Base-by-base conservation (phyloP, 2,797 vertebrate genomes). In the Sebastes hubbsi region DNA sequence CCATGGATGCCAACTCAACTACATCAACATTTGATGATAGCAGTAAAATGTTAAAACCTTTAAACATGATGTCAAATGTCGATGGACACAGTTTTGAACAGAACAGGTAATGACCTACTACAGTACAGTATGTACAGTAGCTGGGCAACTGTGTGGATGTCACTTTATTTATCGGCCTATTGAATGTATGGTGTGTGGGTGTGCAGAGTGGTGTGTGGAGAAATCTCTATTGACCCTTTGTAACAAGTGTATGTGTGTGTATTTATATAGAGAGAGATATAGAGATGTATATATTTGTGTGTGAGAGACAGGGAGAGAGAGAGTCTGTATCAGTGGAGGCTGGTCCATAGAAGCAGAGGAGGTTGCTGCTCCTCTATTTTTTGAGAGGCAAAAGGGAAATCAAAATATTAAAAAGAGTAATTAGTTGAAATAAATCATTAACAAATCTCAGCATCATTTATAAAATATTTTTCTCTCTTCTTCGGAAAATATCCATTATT, bases 171-270 rank as follows among this genome's bases (percentile, higher is more conserved):
- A 58, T 59, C 14, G 18, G 63, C n/a, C 16, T 68, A 14, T 30
- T 30, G 20, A 29, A 20, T 36, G 20, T 30, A 18, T 20, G 58
- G 38, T 68, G 69, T 64, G 60, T 25, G 58, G 12, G 7, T 56
- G 65, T 61, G n/a, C 70, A 67, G 55, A 67, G 52, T 54, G 18
- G 14, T 63, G 49, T 49, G 14, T 61, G 24, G 10, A 76, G 56
- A 76, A 20, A 56, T 62, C 62, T 67, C 55, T 34, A 29, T 55
- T 79, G 65, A 55, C 66, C 59, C 55, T 61, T 70, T 22, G 65
- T 70, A 74, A 71, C 59, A 73, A 62, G 16, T 64, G 52, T 65
- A 4, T 60, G 42, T 75, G 25, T 75, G 25, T 29, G n/a, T 73
- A 14, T 62, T 8, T 24, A 42, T 34, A 29, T 32, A 14, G 16